Evolutionary conservation across 2,888 invertebrate genomes (phyloP).

Genomic region (Phortica okadai): DNA sequence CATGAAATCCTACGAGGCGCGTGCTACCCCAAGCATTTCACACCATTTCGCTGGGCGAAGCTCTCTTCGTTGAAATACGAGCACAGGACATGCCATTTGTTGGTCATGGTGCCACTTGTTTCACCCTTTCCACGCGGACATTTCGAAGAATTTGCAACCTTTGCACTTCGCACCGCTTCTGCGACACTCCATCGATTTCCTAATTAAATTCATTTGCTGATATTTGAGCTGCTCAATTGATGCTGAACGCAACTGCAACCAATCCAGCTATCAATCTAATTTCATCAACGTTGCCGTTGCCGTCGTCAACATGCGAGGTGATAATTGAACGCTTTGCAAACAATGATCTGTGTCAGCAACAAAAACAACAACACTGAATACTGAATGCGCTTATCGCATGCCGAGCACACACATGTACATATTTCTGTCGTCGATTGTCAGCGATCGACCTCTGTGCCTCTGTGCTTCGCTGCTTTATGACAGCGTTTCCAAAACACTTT

Average conservation of each 20-base stretch:
- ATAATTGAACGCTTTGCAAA: constrained; percentile 17
- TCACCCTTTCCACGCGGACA: no score
- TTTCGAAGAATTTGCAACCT: not conserved
- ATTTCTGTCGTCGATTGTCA: not conserved
- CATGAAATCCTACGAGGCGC: not conserved
- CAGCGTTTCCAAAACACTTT: not conserved
- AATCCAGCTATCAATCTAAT: constrained; percentile 14
- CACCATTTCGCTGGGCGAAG: not conserved
- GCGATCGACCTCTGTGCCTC: not conserved
- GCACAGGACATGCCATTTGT: not conserved
- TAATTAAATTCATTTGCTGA: constrained; percentile 20
- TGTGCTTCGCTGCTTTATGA: not conserved
- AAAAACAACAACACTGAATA: constrained; percentile 2
- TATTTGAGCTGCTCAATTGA: constrained; percentile 12
- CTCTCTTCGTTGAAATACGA: not conserved
- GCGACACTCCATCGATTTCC: not conserved
- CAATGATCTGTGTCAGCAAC: constrained; percentile 17
- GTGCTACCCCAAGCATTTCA: not conserved
- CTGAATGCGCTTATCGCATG: not conserved
- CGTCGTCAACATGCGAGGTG: not conserved
- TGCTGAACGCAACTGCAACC: not conserved
- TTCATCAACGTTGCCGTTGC: not conserved
- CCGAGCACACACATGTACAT: not conserved
- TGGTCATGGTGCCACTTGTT: not conserved
- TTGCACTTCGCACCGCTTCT: not conserved